Percentiles rank a stretch among this genome's conserved stretches.
phyloP scores from a whole-genome alignment of 1,140 invertebrate species.

The Drosophila triauraria region DNA sequence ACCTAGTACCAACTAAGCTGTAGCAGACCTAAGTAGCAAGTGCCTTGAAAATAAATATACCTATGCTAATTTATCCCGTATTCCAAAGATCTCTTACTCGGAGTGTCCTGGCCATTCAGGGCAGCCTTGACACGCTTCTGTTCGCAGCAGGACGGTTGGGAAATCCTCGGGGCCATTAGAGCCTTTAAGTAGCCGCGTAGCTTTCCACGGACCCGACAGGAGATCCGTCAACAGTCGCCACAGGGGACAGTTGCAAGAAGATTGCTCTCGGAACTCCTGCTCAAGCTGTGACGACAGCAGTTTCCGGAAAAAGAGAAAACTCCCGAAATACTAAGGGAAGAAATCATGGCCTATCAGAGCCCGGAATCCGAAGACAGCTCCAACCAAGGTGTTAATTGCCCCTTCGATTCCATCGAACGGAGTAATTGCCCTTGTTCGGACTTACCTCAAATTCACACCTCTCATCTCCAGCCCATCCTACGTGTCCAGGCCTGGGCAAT shows the following conservation, averaged over 20 bases:
- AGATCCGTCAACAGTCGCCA: conserved; percentile 75
- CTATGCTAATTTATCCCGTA: conserved; percentile 37
- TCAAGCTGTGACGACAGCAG: conserved; percentile 50
- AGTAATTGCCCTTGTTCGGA: conserved; percentile 63
- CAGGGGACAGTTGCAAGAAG: conserved; percentile 39
- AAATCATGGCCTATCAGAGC: conserved; percentile 5
- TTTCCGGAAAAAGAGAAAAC: conserved; percentile 45
- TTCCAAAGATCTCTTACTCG: conserved; percentile 17
- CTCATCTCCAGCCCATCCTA: conserved; percentile 33
- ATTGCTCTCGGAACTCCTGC: conserved; percentile 32
- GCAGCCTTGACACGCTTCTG: conserved; percentile 84
- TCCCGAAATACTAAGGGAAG: conserved; percentile 8
- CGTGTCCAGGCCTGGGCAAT: conserved; percentile 55
- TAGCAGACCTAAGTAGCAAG: conserved; percentile 40
- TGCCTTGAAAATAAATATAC: conserved; percentile 48
- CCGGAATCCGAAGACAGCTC: conserved; percentile 34
- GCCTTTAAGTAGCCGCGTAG: conserved; percentile 69
- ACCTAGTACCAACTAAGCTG: neutral
- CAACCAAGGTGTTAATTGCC: conserved; percentile 79
- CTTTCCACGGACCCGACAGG: conserved; percentile 43
- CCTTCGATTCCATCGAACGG: conserved; percentile 57
- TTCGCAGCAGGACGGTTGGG: conserved; percentile 60
- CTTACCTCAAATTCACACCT: conserved; percentile 81
- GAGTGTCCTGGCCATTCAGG: conserved; percentile 54
- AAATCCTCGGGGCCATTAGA: conserved; percentile 64